These are phyloP conservation scores for Diabrotica virgifera DNA, from an alignment of 1,140 invertebrate genomes.

Conservation along the genomic window DNA sequence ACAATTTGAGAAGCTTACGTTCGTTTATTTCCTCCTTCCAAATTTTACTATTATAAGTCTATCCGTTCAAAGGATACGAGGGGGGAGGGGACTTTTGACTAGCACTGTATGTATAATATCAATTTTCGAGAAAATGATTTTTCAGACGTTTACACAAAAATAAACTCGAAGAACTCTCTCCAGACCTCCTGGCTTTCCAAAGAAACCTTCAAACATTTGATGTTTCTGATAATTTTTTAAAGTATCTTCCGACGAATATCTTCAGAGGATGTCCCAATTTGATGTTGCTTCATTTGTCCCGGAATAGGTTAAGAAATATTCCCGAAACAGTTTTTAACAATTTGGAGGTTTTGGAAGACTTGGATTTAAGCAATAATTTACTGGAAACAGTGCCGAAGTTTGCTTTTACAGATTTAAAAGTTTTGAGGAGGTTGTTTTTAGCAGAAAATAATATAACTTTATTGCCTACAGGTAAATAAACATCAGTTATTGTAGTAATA, in stretches of 20 bases:
- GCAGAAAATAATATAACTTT: conserved; percentile 55
- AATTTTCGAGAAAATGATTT: conserved; percentile 5
- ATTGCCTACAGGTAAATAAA: conserved; percentile 37
- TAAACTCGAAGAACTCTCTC: conserved; percentile 64
- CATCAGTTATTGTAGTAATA: too few relatives aligned
- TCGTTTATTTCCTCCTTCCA: too few relatives aligned
- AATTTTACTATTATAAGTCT: too few relatives aligned
- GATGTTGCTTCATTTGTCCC: conserved; percentile 67
- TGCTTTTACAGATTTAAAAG: conserved; percentile 57
- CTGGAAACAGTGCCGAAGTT: conserved; percentile 52
- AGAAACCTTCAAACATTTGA: conserved; percentile 68
- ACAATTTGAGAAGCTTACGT: too few relatives aligned
- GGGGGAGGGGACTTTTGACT: too few relatives aligned
- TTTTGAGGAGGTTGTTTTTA: conserved; percentile 57
- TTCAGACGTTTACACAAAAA: conserved; percentile 71
- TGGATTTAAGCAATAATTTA: conserved; percentile 55
- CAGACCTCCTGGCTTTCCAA: conserved; percentile 62
- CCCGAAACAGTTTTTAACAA: conserved; percentile 42
- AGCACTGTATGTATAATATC: not conserved
- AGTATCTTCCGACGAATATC: conserved; percentile 56
- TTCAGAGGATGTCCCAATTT: conserved; percentile 64
- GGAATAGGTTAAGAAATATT: conserved; percentile 51
- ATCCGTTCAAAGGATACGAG: too few relatives aligned
- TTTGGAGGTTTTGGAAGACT: conserved; percentile 49
- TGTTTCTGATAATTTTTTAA: conserved; percentile 69